Base-by-base conservation (phyloP, 2,113 vertebrate genomes). In the Pangasianodon hypophthalmus region DNA sequence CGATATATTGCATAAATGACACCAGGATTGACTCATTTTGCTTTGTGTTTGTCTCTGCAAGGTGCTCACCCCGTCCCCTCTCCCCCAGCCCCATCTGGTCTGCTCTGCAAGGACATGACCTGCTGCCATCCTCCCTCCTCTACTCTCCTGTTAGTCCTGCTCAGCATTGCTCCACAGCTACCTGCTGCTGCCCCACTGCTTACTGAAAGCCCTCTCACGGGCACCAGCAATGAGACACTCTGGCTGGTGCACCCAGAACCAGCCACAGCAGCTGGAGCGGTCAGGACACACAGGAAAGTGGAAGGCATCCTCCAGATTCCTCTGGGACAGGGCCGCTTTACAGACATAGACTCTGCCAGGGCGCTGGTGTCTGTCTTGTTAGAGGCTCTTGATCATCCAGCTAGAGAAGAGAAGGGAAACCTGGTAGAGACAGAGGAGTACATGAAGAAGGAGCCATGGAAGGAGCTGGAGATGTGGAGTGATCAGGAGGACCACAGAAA, bases 91-190 rank as follows among this genome's bases (percentile, higher is more conserved):
- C 94, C 94, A 95, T 95, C 94, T 94, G 95, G 94, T 94, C 95
- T 92, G 94, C 94, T 95, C 95, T 96, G 95, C 93, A 94, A 95
- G 95, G 96, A 96, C 96, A 97, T 97, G 96, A 95, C 95, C 96
- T 94, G 95, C 95, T 96, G 94, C 94, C 95, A 95, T 93, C 91
- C 93, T 91, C 89, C 92, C 94, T 94, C 94, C 95, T 95, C 93
- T 91, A 93, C 96, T 93, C 90, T 96, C 94, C 95, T 96, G 93
- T 94, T 96, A 93, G 93, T 95, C 93, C 93, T 96, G 93, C 95
- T 96, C 91, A 93, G 92, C 93, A 92, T 95, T 93, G 93, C 93
- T 94, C 95, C 94, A 86, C 93, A 93, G 91, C 94, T 96, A 92
- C 93, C 94, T 88, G 91, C 93, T 91, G 88, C 95, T 92, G 93